Conservation (phyloP, 2,888 invertebrate genomes). For the Sisyra terminalis region DNA sequence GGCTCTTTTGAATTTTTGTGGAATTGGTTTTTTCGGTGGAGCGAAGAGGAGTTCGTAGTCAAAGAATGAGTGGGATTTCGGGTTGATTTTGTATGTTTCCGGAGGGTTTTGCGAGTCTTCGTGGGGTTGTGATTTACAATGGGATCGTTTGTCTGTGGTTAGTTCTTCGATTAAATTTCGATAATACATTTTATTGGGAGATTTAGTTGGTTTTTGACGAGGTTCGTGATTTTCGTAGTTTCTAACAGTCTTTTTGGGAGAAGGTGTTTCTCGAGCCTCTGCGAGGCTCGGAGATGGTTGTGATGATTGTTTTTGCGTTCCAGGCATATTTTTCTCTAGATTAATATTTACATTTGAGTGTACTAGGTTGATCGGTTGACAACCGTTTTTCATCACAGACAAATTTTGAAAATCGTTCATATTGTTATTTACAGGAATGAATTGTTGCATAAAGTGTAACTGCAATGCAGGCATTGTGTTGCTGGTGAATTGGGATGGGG, state of each 20-base stretch:
- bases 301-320: no score
- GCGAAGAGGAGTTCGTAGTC: conserved; percentile 1
- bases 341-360: no score
- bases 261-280: neutral
- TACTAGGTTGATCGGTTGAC: no score
- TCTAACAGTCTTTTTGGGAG: neutral
- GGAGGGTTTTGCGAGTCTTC: no score
- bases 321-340: neutral
- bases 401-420: no score
- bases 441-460: no score
- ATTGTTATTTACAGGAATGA: no score
- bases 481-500: no score
- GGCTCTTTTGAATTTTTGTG: neutral
- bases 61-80: neutral
- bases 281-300: no score
- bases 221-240: neutral
- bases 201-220: neutral
- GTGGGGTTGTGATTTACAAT: neutral
- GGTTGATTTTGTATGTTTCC: neutral
- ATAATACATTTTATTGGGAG: conserved; percentile 7
- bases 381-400: no score
- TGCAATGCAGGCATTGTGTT: no score
- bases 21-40: conserved; percentile 3
- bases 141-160: neutral
- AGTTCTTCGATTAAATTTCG: conserved; percentile 6